These are phyloP conservation scores for Ecliptopera silaceata DNA, from an alignment of 2,888 invertebrate genomes.

Conservation along the genomic window DNA sequence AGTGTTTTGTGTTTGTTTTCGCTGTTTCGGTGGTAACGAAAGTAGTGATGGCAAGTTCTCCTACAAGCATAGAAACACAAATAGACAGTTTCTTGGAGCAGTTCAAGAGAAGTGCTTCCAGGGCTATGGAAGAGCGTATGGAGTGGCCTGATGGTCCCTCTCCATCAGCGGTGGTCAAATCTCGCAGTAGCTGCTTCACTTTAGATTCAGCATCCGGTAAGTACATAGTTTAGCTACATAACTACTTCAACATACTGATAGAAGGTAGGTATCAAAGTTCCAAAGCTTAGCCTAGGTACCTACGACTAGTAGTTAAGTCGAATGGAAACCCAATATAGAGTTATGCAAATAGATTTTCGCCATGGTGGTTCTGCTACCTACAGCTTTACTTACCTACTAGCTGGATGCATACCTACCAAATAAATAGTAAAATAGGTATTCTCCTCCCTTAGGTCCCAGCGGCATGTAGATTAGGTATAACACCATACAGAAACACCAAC, in stretches of 20 bases:
- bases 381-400: too few species aligned
- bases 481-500: too few species aligned
- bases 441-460: too few species aligned
- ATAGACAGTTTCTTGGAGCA: constrained; percentile 93
- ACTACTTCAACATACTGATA: neutral
- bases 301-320: too few species aligned
- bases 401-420: too few species aligned
- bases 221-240: neutral
- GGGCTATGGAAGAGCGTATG: constrained; percentile 87
- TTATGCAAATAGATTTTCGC: too few species aligned
- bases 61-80: constrained; percentile 90
- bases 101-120: constrained; percentile 90
- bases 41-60: constrained; percentile 85
- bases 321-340: too few species aligned
- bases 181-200: constrained; percentile 78
- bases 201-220: constrained; percentile 72
- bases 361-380: too few species aligned
- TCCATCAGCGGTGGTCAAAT: constrained; percentile 73
- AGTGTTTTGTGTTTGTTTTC: constrained; percentile 75
- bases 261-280: neutral
- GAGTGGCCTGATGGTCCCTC: constrained; percentile 80
- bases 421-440: too few species aligned
- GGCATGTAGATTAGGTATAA: too few species aligned
- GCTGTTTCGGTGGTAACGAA: constrained; percentile 78
- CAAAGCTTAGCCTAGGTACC: too few species aligned